Evolutionary conservation across 1,140 invertebrate genomes (phyloP).

Genomic region (Gonioctena quinquepunctata): DNA sequence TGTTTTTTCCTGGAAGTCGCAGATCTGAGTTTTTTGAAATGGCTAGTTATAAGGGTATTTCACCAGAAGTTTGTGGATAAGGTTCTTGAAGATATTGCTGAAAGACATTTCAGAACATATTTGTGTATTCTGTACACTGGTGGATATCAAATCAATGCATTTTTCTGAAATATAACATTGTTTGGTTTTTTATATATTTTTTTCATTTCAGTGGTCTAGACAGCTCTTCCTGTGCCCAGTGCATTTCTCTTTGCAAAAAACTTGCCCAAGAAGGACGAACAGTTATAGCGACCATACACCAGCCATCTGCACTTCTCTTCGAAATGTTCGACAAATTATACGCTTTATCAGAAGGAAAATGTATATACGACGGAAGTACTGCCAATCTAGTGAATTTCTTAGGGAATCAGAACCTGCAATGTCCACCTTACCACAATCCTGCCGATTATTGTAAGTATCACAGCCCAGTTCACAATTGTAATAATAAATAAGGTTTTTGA

Average conservation of each 20-base stretch:
- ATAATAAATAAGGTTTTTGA: too few relatives aligned
- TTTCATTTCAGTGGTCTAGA: slow-evolving; percentile 79
- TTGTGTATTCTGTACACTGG: too few relatives aligned
- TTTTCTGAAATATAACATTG: too few relatives aligned
- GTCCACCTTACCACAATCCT: slow-evolving; percentile 94
- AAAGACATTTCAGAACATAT: too few relatives aligned
- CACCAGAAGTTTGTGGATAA: too few relatives aligned
- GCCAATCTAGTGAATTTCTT: slow-evolving; percentile 81
- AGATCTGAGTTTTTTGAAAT: too few relatives aligned
- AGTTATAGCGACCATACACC: slow-evolving; percentile 95
- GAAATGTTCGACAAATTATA: slow-evolving; percentile 96
- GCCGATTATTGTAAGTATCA: slow-evolving; percentile 86
- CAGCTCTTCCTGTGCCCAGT: slow-evolving; percentile 87
- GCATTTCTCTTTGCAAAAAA: slow-evolving; percentile 78
- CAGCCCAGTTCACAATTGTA: too few relatives aligned
- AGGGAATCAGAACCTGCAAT: slow-evolving; percentile 73
- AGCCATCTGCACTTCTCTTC: slow-evolving; percentile 92
- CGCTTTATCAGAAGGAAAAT: slow-evolving; percentile 84
- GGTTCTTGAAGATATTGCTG: too few relatives aligned
- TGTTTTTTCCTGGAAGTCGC: too few relatives aligned
- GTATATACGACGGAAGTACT: slow-evolving; percentile 84
- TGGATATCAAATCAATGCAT: too few relatives aligned
- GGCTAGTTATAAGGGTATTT: too few relatives aligned
- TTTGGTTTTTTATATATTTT: too few relatives aligned
- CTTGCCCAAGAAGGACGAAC: slow-evolving; percentile 86